Evolutionary conservation across 1,140 invertebrate species (phyloP).

Genomic region (Cyclargus thomasi): DNA sequence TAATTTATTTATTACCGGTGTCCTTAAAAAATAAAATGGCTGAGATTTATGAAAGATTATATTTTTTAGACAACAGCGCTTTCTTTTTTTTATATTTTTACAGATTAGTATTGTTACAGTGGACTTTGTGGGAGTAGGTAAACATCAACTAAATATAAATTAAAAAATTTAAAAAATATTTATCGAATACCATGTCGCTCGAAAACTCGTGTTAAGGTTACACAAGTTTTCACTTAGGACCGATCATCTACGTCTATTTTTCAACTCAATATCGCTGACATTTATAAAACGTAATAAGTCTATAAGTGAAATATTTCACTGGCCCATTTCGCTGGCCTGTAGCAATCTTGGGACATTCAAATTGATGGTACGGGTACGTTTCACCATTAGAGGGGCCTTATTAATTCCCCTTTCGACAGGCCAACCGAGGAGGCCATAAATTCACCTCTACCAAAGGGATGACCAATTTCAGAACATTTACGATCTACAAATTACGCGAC

Average conservation of each 20-base stretch:
- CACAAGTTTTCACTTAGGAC: background rate
- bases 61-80: background rate
- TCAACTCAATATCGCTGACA: conserved; percentile 39
- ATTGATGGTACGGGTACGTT: conserved; percentile 74
- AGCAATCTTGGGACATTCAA: conserved; percentile 69
- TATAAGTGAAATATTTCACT: conserved; percentile 64
- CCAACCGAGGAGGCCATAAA: conserved; percentile 72
- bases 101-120: no score
- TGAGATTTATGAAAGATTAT: no score
- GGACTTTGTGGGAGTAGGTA: no score
- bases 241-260: conserved; percentile 27
- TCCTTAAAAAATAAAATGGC: background rate
- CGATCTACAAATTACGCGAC: conserved; percentile 74
- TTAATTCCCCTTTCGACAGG: conserved; percentile 75
- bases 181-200: no score
- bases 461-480: conserved; percentile 76
- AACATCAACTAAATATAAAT: no score
- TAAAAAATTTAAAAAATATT: no score
- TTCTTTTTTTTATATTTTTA: no score
- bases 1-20: conserved; percentile 9
- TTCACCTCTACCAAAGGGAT: conserved; percentile 74
- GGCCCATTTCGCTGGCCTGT: conserved; percentile 49
- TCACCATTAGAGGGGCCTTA: conserved; percentile 73
- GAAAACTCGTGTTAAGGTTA: no score
- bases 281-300: conserved; percentile 55